Evolutionary conservation across 2,113 vertebrate genomes (phyloP).

Genomic region (Bujurquina vittata): DNA sequence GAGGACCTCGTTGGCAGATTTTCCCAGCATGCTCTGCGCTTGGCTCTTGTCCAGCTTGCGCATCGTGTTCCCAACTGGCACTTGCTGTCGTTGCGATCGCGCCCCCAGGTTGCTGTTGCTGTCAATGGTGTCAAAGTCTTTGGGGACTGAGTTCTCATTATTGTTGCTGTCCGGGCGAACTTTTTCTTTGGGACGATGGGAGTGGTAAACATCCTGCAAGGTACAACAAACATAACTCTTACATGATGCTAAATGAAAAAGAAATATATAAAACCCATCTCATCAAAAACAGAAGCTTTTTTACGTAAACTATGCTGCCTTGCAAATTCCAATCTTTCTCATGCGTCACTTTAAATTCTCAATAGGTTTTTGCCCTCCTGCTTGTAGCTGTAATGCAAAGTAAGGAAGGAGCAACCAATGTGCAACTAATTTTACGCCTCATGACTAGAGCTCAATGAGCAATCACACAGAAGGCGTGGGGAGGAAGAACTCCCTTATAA

Average conservation of each 20-base stretch:
- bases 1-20: conserved; percentile 77
- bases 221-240: not conserved
- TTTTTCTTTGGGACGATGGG: conserved; percentile 87
- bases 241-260: not conserved
- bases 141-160: conserved; percentile 92
- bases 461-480: no score
- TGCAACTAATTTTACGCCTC: no score
- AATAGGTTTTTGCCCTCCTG: no score
- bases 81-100: conserved; percentile 80
- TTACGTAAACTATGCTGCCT: no score
- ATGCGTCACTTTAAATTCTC: no score
- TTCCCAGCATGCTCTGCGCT: conserved; percentile 67
- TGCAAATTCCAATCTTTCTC: no score
- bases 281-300: no score
- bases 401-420: no score
- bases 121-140: conserved; percentile 92
- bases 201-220: conserved; percentile 84
- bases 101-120: conserved; percentile 90
- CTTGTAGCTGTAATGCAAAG: no score
- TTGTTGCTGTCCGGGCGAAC: conserved; percentile 91
- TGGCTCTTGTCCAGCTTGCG: conserved; percentile 77
- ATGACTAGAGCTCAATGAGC: no score
- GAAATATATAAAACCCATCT: no score
- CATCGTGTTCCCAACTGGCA: conserved; percentile 70
- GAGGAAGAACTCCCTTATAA: no score